Percentiles rank a stretch among this genome's conserved stretches.
These are phyloP conservation scores for Arizona elegans DNA, from an alignment of 2,113 vertebrate genomes.

Conservation along the genomic window DNA sequence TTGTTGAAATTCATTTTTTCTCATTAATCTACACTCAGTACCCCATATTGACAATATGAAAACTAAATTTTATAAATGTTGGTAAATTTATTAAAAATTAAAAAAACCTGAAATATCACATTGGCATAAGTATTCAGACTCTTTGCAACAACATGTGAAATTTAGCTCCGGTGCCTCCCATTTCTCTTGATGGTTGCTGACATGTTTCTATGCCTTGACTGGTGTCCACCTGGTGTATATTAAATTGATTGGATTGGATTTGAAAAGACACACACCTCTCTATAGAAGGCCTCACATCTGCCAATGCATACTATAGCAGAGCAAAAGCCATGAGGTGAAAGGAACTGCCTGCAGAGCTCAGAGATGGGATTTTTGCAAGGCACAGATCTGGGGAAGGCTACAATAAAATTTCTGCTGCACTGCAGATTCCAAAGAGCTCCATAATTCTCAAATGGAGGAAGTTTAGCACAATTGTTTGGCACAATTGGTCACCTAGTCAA, in stretches of 20 bases:
- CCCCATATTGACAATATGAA: too few relatives aligned
- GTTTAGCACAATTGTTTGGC: neutral
- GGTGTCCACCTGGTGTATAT: neutral
- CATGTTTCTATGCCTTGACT: neutral
- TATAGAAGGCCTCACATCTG: neutral
- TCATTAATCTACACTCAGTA: too few relatives aligned
- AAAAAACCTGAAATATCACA: too few relatives aligned
- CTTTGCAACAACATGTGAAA: too few relatives aligned
- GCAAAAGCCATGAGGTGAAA: neutral
- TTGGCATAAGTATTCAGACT: too few relatives aligned
- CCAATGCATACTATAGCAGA: neutral
- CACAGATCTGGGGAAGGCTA: neutral
- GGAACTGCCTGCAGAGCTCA: neutral
- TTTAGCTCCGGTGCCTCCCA: too few relatives aligned
- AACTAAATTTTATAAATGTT: too few relatives aligned
- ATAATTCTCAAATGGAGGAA: neutral
- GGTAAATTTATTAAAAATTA: too few relatives aligned
- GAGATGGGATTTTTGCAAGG: neutral
- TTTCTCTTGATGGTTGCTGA: too few relatives aligned
- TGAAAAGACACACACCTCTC: neutral
- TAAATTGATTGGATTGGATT: neutral
- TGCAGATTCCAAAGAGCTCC: neutral
- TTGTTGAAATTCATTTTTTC: too few relatives aligned
- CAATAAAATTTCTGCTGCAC: neutral
- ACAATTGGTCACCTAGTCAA: neutral